Evolutionary conservation across 2,797 vertebrate species (phyloP).

Genomic region (Notolabrus celidotus): DNA sequence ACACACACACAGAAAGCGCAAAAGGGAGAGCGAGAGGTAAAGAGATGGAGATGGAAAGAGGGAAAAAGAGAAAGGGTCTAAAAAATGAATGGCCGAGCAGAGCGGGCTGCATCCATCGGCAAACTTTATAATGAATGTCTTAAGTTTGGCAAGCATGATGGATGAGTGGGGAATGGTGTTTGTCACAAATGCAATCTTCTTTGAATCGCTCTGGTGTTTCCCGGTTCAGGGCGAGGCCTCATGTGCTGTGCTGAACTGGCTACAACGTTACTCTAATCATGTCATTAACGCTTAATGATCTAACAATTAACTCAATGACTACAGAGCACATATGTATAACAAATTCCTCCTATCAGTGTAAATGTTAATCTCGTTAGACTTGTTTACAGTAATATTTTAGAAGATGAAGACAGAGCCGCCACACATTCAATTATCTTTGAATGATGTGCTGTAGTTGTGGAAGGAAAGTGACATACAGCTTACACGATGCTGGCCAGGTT

Average conservation of each 20-base stretch:
- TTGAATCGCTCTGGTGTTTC: slow-evolving; percentile 77
- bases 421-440: slow-evolving; percentile 67
- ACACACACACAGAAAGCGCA: slow-evolving; percentile 3
- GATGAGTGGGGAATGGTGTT: slow-evolving; percentile 84
- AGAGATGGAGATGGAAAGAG: slow-evolving; percentile 56
- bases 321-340: slow-evolving; percentile 51
- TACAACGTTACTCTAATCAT: slow-evolving; percentile 63
- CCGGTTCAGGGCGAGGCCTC: slow-evolving; percentile 54
- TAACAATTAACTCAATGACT: slow-evolving; percentile 73
- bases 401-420: slow-evolving; percentile 58
- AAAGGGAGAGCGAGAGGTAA: slow-evolving; percentile 49
- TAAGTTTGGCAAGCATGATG: slow-evolving; percentile 86
- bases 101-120: slow-evolving; percentile 80
- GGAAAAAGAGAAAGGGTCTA: slow-evolving; percentile 26
- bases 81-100: slow-evolving; percentile 81
- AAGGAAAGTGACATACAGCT: slow-evolving; percentile 44
- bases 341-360: slow-evolving; percentile 68
- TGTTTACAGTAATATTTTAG: slow-evolving; percentile 73
- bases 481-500: slow-evolving; percentile 20
- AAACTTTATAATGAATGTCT: slow-evolving; percentile 87
- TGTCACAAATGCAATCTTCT: slow-evolving; percentile 85
- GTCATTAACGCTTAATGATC: slow-evolving; percentile 79
- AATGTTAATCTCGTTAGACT: slow-evolving; percentile 75
- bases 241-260: slow-evolving; percentile 62
- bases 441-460: slow-evolving; percentile 43